phyloP scores from a whole-genome alignment of 2,797 vertebrate genomes.

The Coracias cyanogaster region DNA sequence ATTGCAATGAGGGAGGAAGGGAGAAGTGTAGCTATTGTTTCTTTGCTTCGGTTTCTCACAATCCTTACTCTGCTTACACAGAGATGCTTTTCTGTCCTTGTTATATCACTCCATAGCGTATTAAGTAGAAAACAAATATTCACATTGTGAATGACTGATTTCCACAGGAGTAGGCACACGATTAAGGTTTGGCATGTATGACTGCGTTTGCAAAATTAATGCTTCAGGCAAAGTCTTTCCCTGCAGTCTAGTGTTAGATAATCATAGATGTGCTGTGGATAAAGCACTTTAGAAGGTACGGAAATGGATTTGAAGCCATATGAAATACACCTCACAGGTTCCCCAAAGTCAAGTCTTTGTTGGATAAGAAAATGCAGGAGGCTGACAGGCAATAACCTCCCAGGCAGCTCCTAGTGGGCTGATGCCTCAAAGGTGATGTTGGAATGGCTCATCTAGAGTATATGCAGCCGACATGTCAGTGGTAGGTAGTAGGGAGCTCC shows the following conservation, averaged over 20 bases:
- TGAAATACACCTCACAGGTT: not conserved
- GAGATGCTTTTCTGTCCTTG: not conserved
- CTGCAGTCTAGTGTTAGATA: not conserved
- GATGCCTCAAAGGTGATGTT: not conserved
- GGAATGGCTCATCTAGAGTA: not conserved
- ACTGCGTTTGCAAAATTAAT: not conserved
- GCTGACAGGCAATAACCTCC: not conserved
- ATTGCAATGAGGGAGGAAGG: not conserved
- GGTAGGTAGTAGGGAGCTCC: not conserved
- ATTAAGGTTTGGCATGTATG: not conserved
- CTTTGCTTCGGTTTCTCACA: not conserved
- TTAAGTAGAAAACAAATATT: conserved; percentile 5
- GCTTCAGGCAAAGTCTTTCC: conserved; percentile 8
- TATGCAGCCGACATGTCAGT: accelerated
- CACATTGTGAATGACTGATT: not conserved
- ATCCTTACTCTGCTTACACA: not conserved
- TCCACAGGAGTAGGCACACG: not conserved
- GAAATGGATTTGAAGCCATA: not conserved
- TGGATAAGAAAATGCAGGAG: not conserved
- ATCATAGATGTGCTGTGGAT: not conserved
- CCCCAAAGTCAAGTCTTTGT: not conserved
- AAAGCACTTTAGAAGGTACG: not conserved
- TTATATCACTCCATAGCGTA: not conserved
- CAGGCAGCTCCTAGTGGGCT: not conserved
- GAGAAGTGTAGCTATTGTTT: not conserved